Percentiles rank a stretch among this genome's conserved stretches.
phyloP scores from a whole-genome alignment of 2,888 invertebrate species.

The Andrena trimmerana region DNA sequence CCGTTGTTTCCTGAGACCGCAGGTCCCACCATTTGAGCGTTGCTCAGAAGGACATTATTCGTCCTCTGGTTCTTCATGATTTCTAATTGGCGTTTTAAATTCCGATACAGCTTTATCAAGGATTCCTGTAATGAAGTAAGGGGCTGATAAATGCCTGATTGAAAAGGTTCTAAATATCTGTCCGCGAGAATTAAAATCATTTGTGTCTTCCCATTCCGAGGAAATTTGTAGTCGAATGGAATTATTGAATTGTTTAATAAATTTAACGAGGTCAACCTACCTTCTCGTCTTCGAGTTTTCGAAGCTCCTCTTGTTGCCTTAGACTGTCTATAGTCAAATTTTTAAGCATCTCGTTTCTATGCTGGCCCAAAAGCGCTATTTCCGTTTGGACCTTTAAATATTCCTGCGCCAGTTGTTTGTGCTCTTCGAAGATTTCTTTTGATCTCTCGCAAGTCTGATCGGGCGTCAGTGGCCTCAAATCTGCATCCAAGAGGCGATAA shows the following conservation, averaged over 20 bases:
- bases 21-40: conserved; percentile 58
- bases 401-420: conserved; percentile 94
- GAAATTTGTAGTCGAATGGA: no score
- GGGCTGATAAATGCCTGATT: background rate
- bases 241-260: background rate
- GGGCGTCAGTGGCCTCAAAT: conserved; percentile 93
- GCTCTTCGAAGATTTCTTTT: conserved; percentile 94
- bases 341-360: conserved; percentile 90
- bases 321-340: conserved; percentile 86
- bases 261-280: conserved; percentile 82
- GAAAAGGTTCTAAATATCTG: background rate
- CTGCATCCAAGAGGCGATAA: conserved; percentile 92
- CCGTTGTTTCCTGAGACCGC: conserved; percentile 84
- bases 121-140: conserved; percentile 86
- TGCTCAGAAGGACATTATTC: conserved; percentile 42
- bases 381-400: conserved; percentile 96
- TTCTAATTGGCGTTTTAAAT: conserved; percentile 89
- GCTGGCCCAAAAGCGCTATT: conserved; percentile 92
- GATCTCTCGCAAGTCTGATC: conserved; percentile 92
- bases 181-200: background rate
- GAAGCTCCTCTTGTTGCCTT: conserved; percentile 88
- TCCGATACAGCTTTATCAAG: conserved; percentile 89
- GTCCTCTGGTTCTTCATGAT: conserved; percentile 85
- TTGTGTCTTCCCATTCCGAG: no score
- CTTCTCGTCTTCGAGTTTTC: conserved; percentile 90